phyloP scores from a whole-genome alignment of 1,140 invertebrate genomes.

The Drosophila varians region DNA sequence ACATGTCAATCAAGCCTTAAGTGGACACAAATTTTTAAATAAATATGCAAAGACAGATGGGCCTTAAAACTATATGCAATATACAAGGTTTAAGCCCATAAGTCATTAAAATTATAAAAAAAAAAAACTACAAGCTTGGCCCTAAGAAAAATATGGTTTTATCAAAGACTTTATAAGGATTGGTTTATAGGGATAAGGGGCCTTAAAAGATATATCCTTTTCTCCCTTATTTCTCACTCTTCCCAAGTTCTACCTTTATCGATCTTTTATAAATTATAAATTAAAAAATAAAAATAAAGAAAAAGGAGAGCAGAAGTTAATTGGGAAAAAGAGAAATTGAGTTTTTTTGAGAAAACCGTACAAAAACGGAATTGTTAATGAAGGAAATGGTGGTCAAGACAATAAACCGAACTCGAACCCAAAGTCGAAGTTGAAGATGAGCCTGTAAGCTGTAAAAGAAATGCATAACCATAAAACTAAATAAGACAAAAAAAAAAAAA shows the following conservation, averaged over 20 bases:
- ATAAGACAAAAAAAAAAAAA: slow-evolving; percentile 10
- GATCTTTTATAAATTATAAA: not conserved
- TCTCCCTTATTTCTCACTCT: too few species aligned
- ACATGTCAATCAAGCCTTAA: not conserved
- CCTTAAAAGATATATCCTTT: too few species aligned
- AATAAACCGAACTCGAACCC: slow-evolving; percentile 32
- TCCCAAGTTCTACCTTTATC: too few species aligned
- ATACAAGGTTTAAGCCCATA: not conserved
- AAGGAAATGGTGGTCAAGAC: slow-evolving; percentile 68
- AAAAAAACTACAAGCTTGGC: too few species aligned
- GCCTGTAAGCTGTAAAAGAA: slow-evolving; percentile 71
- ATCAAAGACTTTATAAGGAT: too few species aligned
- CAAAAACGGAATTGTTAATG: slow-evolving; percentile 74
- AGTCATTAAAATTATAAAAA: not conserved
- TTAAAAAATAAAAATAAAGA: not conserved
- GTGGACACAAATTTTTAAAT: not conserved
- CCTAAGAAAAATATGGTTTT: too few species aligned
- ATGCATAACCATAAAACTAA: slow-evolving; percentile 69
- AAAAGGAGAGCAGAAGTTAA: not conserved
- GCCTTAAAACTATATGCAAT: not conserved
- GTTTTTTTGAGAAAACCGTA: slow-evolving; percentile 44
- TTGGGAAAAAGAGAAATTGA: slow-evolving; percentile 61
- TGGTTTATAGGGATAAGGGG: too few species aligned
- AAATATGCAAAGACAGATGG: not conserved
- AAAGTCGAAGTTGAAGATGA: slow-evolving; percentile 59